Base-by-base conservation (phyloP, 2,888 invertebrate genomes). In the Furcula furcula region DNA sequence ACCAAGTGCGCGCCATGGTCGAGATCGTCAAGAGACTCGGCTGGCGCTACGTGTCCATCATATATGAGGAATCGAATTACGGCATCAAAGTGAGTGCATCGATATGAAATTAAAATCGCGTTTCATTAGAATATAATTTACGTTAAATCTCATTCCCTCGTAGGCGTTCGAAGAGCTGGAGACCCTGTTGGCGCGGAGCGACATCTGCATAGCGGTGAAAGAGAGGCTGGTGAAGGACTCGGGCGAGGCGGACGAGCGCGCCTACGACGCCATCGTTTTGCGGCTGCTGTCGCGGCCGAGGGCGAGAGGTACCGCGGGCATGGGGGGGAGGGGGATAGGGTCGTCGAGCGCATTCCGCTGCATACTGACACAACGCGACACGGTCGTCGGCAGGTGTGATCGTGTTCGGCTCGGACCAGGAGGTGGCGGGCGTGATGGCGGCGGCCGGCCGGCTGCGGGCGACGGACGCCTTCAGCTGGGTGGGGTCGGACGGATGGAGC, bases 401-500 rank as follows among this genome's bases (percentile, higher is more conserved):
- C 49, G 95, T 98, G 57, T 98, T 97, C 77, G 98, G 96, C 1
- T 97, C 97, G 4, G 98, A 98, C 84, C 98, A 98, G 85, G 98
- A 98, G 87, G 98, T 98, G 27, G 97, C 97, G 0, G 97, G 96
- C 31, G 93, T 98, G 56, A 98, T 98, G 98, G 91, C 94, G 50
- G 98, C 98, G 0, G 96, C 97, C 10, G 90, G 94, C 33, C 91
- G 97, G 18, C 91, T 92, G 57, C 95, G 95, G 69, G 95, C 95
- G 20, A 95, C 97, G 0, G 95, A 94, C 22, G 91, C 92, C 31
- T 98, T 98, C 82, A 94, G 96, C 28, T 98, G 98, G 98, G 97
- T 98, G 33, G 98, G 98, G 2, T 97, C 97, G 18, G 98, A 98
- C 76, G 98, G 98, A 1, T 98, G 98, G 98, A 95, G 95, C 63